Evolutionary conservation across 2,797 vertebrate genomes (phyloP), one percentile per base, ranked within the genome.

Genomic region (Enteromius fasciolatus): DNA sequence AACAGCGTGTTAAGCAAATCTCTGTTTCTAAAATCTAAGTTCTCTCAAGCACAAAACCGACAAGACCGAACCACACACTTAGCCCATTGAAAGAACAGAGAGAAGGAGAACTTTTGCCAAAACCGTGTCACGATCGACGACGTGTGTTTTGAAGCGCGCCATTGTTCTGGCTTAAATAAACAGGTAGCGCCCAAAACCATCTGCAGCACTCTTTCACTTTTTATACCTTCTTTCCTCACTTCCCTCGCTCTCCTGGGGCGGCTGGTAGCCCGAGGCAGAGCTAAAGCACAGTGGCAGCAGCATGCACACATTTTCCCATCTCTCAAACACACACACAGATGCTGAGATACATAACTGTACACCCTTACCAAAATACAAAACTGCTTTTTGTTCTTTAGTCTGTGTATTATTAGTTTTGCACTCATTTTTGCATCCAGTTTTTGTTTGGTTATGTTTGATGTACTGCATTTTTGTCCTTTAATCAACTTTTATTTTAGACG

Each of bases 1-100:
- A 87, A 69, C 89, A 86, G 88, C 90, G 89, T 93, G 92, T 92
- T 90, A 89, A 87, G 90, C 89, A 89, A 92, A 92, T 89, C 87
- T 87, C 88, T 87, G 91, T 93, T 91, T 92, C 89, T 88, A 85
- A 39, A 48, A 83, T 76, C 63, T 64, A 74, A 63, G 80, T 77
- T 82, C 73, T 76, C 48, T 70, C 87, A 48, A 25, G 90, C 93
- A 92, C 87, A 87, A 83, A 82, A 17, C 83, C 33, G 59, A 90
- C 87, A 66, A 69, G 72, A 75, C 86, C 54, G 73, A 80, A 48
- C 88, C 91, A 91, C 92, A 93, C 92, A 92, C 84, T 88, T 80
- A 44, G 79, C 52, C 18, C 64, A 57, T 83, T 86, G 87, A 90
- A 85, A 11, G 50, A 48, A 84, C 76, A 84, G 25, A 80, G 84